A percentile compares a stretch with the other conserved stretches of the same genome.
Evolutionary conservation across 2,113 vertebrate species (phyloP).

Genomic region (Phylloscopus trochiloides): DNA sequence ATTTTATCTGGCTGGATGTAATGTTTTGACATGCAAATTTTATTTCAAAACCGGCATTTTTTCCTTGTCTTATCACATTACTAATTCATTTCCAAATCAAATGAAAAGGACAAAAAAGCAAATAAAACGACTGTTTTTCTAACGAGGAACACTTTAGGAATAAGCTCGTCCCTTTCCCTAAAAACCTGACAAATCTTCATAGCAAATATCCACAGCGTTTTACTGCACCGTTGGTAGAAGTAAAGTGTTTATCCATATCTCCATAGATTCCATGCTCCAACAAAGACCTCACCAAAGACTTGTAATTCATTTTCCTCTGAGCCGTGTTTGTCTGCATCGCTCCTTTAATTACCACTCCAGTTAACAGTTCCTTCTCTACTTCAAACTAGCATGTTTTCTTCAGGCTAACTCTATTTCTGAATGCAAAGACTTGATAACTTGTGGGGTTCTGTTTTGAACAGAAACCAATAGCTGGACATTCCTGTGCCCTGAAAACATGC

Average conservation of each 20-base stretch:
- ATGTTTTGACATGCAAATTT: slow-evolving; percentile 55
- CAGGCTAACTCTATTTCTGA: slow-evolving; percentile 1
- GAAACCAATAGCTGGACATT: slow-evolving; percentile 45
- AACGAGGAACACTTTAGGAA: not conserved
- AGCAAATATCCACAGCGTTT: not conserved
- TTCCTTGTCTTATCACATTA: not conserved
- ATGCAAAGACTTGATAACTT: slow-evolving; percentile 37
- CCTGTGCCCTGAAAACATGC: slow-evolving; percentile 51
- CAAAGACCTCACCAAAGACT: not conserved
- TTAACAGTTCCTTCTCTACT: slow-evolving; percentile 21
- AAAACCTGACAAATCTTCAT: not conserved
- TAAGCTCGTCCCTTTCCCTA: not conserved
- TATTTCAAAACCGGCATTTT: not conserved
- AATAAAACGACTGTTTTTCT: not conserved
- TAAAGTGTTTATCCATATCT: not conserved
- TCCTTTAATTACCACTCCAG: not conserved
- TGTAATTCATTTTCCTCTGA: not conserved
- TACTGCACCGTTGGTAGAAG: not conserved
- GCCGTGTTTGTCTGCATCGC: not conserved
- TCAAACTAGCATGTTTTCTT: not conserved
- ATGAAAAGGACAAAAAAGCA: not conserved
- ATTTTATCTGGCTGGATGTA: slow-evolving; percentile 26
- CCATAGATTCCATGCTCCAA: not conserved
- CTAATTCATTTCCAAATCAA: slow-evolving; percentile 25
- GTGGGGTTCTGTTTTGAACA: slow-evolving; percentile 24